These are phyloP conservation scores for Stenodera caucasica DNA, from an alignment of 2,888 invertebrate species.

Conservation along the genomic window DNA sequence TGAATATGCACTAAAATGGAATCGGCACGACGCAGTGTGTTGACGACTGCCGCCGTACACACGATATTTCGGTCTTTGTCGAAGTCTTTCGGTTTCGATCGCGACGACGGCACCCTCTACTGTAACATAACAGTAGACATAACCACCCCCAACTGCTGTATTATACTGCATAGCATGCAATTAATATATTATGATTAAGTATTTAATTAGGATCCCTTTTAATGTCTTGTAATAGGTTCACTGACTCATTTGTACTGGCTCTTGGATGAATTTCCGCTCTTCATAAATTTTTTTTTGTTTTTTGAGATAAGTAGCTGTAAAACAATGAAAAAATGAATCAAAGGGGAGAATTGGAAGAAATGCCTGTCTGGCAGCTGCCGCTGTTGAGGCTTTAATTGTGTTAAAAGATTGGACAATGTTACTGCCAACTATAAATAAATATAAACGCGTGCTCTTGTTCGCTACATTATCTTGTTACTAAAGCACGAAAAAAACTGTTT, in stretches of 20 bases:
- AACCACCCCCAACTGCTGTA: conserved; percentile 18
- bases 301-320: too few species aligned
- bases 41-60: conserved; percentile 26
- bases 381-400: conserved; percentile 20
- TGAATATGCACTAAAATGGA: conserved; percentile 38
- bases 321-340: neutral
- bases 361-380: conserved; percentile 26
- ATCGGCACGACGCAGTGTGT: conserved; percentile 9
- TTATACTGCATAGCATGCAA: conserved; percentile 52
- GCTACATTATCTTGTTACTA: neutral
- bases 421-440: conserved; percentile 15
- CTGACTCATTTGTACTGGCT: conserved; percentile 25
- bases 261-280: neutral
- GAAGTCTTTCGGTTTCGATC: conserved; percentile 43
- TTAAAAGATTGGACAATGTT: conserved; percentile 5
- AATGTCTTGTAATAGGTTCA: conserved; percentile 39
- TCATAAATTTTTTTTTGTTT: too few species aligned
- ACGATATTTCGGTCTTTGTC: conserved; percentile 37
- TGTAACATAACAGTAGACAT: conserved; percentile 7
- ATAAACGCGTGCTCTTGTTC: conserved; percentile 12
- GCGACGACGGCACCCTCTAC: conserved; percentile 44
- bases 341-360: neutral
- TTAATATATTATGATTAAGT: conserved; percentile 56
- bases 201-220: conserved; percentile 51
- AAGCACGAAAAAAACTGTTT: conserved; percentile 25